phyloP scores from a whole-genome alignment of 1,140 invertebrate species.

The Diuraphis noxia region DNA sequence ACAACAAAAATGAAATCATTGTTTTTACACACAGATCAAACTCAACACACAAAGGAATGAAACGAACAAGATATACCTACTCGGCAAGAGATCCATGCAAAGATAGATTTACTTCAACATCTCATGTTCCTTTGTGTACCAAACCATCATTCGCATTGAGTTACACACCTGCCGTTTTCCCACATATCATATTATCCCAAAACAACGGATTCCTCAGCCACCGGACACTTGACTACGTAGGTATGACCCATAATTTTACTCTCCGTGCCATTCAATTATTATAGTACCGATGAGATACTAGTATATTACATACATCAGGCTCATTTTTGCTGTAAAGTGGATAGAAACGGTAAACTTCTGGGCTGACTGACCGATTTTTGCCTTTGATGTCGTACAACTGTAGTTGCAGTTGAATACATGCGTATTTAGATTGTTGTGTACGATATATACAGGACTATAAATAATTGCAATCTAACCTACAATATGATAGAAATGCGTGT shows the following conservation, averaged over 20 bases:
- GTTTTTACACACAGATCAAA: neutral
- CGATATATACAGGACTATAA: neutral
- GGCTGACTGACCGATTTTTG: neutral
- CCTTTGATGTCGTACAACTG: neutral
- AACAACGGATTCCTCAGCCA: neutral
- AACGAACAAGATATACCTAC: neutral
- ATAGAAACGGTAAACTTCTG: neutral
- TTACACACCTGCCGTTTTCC: conserved; percentile 13
- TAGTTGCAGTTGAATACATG: neutral
- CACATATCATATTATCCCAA: neutral
- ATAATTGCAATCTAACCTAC: neutral
- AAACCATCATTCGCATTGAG: neutral
- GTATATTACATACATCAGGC: neutral
- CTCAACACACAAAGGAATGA: too few species aligned
- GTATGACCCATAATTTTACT: neutral
- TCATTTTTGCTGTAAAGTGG: too few species aligned
- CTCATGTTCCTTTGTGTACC: neutral
- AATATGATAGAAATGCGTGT: neutral
- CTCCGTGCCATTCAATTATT: neutral
- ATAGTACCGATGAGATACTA: neutral
- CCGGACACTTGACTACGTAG: neutral
- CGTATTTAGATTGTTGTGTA: neutral
- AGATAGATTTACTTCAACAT: neutral
- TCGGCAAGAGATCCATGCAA: neutral
- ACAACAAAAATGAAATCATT: neutral